phyloP scores from a whole-genome alignment of 2,888 invertebrate species.

The Agrotis exclamationis region DNA sequence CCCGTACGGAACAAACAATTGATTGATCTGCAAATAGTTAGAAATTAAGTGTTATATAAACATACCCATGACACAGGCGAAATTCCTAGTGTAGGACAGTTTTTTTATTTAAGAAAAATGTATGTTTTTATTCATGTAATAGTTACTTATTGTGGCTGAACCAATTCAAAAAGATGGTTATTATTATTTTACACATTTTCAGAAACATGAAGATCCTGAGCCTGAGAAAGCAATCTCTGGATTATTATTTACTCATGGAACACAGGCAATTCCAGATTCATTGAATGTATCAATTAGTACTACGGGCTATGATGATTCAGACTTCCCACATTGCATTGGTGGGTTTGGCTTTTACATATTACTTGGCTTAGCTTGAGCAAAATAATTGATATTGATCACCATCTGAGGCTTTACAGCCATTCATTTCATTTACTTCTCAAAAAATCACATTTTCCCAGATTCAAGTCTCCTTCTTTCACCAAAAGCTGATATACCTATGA shows the following conservation, averaged over 20 bases:
- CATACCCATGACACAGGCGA: no score
- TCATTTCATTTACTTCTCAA: not conserved
- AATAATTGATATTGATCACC: not conserved
- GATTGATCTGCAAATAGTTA: no score
- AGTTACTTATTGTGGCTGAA: not conserved
- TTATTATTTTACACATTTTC: constrained; percentile 28
- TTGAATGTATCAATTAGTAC: constrained; percentile 82
- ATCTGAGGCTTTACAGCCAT: no score
- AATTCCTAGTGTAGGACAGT: no score
- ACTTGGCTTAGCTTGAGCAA: not conserved
- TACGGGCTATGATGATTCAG: constrained; percentile 81
- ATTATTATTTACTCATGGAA: constrained; percentile 77
- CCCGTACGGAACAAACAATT: no score
- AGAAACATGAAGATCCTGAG: constrained; percentile 62
- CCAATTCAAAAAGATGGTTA: not conserved
- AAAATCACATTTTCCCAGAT: constrained; percentile 72
- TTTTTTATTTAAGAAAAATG: no score
- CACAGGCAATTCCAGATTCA: constrained; percentile 78
- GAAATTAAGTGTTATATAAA: no score
- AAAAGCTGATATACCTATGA: constrained; percentile 78
- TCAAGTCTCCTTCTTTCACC: constrained; percentile 84
- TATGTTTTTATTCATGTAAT: no score
- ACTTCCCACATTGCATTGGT: constrained; percentile 83
- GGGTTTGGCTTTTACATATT: constrained; percentile 31
- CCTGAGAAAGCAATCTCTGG: constrained; percentile 73